A percentile compares a stretch with the other conserved stretches of the same genome.
phyloP scores from a whole-genome alignment of 1,140 invertebrate genomes.

The Capitella teleta region DNA sequence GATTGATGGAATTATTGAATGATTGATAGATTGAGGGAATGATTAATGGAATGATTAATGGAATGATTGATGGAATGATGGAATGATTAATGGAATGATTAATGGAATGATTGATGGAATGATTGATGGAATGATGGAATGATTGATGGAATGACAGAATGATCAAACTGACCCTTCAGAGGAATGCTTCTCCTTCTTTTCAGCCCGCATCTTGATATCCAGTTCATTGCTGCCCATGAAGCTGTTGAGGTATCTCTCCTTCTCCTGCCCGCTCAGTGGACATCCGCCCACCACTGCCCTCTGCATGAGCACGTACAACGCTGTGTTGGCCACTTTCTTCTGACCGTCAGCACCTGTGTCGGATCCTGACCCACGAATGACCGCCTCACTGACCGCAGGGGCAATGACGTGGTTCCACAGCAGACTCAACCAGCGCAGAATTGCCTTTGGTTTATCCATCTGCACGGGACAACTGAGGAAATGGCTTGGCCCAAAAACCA shows the following conservation, averaged over 20 bases:
- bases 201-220: neutral
- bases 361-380: conserved; percentile 22
- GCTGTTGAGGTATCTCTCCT: neutral
- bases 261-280: conserved; percentile 26
- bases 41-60: no score
- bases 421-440: conserved; percentile 28
- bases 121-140: no score
- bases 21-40: no score
- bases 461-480: conserved; percentile 36
- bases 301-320: conserved; percentile 37
- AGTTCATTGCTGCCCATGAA: neutral
- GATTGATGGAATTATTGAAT: no score
- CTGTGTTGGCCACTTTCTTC: conserved; percentile 36
- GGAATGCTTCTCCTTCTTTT: no score
- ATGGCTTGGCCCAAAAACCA: conserved; percentile 30
- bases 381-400: conserved; percentile 25
- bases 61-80: no score
- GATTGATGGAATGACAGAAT: no score
- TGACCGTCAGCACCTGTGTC: conserved; percentile 22
- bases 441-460: conserved; percentile 19
- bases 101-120: no score
- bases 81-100: no score
- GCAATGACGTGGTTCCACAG: conserved; percentile 35
- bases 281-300: conserved; percentile 32
- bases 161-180: no score